Base-by-base conservation (phyloP, 2,797 vertebrate species). In the Sebastes reedi region DNA sequence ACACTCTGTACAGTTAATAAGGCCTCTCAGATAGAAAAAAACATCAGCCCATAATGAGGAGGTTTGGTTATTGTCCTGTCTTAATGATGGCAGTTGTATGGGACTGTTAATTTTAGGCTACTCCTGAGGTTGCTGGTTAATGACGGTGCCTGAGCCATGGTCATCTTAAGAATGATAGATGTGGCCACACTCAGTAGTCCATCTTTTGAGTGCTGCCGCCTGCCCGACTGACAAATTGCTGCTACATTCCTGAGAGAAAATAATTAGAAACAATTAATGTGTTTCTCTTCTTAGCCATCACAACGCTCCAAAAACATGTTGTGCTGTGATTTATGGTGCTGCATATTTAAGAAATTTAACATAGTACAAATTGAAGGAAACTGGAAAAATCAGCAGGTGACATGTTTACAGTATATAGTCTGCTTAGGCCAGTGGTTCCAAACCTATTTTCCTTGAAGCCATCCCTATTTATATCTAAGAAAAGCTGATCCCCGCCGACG, bases 111-210 rank as follows among this genome's bases (percentile, higher is more conserved):
- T 89, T 90, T 88, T 84, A 86, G 85, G 65, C 77, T 60, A 72
- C 81, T 88, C 85, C 87, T 78, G 86, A 90, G 89, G 88, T 91
- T 83, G 75, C 42, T 77, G 69, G 87, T 85, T 88, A 89, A 87
- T 86, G 88, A 90, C 29, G 67, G 66, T 36, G 79, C 72, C 56
- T 64, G 65, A 75, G 77, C 71, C 25, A 25, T 81, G 79, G 87
- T 89, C 85, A 87, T 89, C 85, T 81, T 79, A 86, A 75, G 83
- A 91, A 92, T 89, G 87, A 90, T 83, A 67, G 81, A 91, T 91
- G 79, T 6, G 59, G 69, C 60, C 69, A 56, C 55, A 64, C 69
- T 74, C 76, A 86, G 80, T 24, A 75, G 81, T 88, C 72, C 77
- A 85, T 92, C 86, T 87, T 87, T 72, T 70, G 59, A 80, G 64